Conservation (phyloP, 2,113 vertebrate genomes). For the Montifringilla adamsi region DNA sequence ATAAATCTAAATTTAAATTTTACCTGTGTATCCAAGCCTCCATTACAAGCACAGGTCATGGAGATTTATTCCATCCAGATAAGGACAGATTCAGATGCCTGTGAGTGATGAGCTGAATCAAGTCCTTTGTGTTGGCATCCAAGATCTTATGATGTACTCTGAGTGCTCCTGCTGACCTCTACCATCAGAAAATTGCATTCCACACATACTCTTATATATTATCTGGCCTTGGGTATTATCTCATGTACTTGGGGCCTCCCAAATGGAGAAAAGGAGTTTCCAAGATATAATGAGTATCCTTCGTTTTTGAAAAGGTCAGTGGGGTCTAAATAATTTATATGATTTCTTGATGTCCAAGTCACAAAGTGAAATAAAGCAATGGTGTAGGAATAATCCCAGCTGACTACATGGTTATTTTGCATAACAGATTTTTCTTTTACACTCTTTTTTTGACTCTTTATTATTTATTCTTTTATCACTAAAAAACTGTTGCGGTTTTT, state of each 20-base stretch:
- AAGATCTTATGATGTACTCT: neutral
- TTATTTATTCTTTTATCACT: neutral
- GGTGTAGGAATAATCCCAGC: neutral
- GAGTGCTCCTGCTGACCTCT: neutral
- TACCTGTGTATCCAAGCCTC: neutral
- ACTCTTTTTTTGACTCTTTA: neutral
- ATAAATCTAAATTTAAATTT: neutral
- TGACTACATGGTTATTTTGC: neutral
- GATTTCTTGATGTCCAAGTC: neutral
- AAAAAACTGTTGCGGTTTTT: neutral
- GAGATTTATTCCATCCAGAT: neutral
- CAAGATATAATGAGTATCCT: neutral
- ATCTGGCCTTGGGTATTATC: neutral
- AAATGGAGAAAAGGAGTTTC: neutral
- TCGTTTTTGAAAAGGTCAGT: neutral
- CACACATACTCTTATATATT: neutral
- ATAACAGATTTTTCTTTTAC: neutral
- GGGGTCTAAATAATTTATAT: neutral
- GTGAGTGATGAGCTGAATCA: neutral
- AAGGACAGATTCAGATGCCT: neutral
- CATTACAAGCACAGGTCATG: neutral
- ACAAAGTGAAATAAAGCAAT: neutral
- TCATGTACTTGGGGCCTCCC: neutral
- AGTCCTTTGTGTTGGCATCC: neutral
- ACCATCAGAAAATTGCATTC: neutral